phyloP scores from a whole-genome alignment of 2,113 vertebrate genomes.

The Amazona vittata region DNA sequence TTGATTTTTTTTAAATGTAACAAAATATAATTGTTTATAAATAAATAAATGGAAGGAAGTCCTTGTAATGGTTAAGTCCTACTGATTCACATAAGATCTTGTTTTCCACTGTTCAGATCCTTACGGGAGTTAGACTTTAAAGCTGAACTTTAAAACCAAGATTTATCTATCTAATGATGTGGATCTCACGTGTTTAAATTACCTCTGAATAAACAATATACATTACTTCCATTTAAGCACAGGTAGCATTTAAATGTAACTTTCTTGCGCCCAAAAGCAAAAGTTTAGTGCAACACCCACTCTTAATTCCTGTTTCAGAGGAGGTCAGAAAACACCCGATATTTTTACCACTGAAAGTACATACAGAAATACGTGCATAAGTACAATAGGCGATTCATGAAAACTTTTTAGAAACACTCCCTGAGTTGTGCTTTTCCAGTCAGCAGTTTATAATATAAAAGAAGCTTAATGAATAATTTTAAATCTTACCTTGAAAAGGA shows the following conservation, averaged over 20 bases:
- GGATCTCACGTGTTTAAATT: background rate
- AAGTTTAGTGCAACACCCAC: background rate
- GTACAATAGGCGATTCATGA: background rate
- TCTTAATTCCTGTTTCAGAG: background rate
- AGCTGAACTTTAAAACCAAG: background rate
- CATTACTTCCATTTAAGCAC: background rate
- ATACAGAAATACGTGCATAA: rapidly evolving
- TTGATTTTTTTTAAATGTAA: background rate
- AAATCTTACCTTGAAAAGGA: background rate
- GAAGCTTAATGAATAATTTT: background rate
- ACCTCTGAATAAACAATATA: background rate
- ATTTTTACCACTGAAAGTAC: background rate
- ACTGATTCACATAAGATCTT: background rate
- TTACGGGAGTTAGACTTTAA: background rate
- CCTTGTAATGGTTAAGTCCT: background rate
- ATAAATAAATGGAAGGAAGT: background rate
- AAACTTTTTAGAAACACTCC: background rate
- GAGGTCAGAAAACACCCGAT: background rate
- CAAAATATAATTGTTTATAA: background rate
- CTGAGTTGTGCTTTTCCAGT: background rate
- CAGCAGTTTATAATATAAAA: background rate
- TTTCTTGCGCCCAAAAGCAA: background rate
- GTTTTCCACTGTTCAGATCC: background rate
- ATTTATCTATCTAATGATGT: background rate
- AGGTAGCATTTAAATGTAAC: background rate